Evolutionary conservation across 2,113 vertebrate genomes (phyloP), one percentile per base, ranked within the genome.

Genomic region (Microcebus jonahi): DNA sequence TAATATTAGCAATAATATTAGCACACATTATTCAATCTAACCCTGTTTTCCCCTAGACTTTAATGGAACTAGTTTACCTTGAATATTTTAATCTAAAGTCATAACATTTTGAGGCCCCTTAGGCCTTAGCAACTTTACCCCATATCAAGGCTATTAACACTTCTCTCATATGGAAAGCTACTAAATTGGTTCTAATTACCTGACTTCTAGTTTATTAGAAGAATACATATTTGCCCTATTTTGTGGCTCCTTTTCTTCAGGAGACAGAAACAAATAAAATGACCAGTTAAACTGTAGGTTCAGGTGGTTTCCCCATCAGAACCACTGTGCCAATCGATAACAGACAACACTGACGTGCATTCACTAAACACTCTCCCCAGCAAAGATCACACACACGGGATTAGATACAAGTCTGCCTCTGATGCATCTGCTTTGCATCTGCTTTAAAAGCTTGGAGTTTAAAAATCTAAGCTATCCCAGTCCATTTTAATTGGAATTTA

Each of bases 401-500:
- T 82, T 77, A 96, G 82, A 91, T 36, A 34, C 82, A 68, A 91
- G 63, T 39, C 94, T 48, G 95, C 85, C 92, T 94, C 65, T 15
- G 45, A 94, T 6, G 59, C 55, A 73, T 39, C 88, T 92, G 42
- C 65, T 90, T 36, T 80, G 59, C 55, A 68, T 39, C 88, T 92
- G 42, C 65, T 90, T 36, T 80, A 71, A 94, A 89, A 89, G 71
- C 55, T 75, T 6, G 45, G 83, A 61, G 65, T 88, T 96, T 91
- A 91, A 93, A 89, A 95, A 92, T 42, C 84, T 95, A 92, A 95
- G 89, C 80, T 73, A 81, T 27, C 80, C 61, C 59, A 76, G 91
- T 85, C 82, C 45, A 27, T 77, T 90, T 95, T 95, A 92, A 93
- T 94, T 73, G 84, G 91, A 96, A 95, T 81, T 95, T 88, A 95